Conservation (phyloP, 2,888 invertebrate genomes). For the Caenorhabditis becei region DNA sequence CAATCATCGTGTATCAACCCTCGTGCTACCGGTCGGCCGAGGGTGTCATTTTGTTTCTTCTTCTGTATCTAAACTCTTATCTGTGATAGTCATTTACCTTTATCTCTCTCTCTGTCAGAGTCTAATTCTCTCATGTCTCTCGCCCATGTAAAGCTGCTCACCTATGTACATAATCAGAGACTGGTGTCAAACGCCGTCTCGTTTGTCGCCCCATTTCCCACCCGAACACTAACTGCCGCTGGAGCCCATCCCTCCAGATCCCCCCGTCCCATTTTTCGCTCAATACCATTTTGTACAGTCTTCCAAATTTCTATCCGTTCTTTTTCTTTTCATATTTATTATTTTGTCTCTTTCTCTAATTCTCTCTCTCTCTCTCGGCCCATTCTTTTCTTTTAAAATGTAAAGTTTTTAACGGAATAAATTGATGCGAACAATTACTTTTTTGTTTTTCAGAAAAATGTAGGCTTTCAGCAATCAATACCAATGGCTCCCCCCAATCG, state of each 20-base stretch:
- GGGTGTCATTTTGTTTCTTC: neutral
- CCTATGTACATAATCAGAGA: neutral
- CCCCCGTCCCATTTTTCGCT: neutral
- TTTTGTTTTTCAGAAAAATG: neutral
- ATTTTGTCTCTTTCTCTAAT: too few species aligned
- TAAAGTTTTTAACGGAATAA: neutral
- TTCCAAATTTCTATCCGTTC: neutral
- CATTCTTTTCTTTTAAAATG: neutral
- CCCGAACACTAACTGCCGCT: neutral
- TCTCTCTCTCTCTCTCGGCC: neutral
- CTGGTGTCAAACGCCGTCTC: neutral
- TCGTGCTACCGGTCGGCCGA: neutral
- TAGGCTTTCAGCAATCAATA: too few species aligned
- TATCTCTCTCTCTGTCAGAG: neutral
- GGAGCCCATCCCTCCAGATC: neutral
- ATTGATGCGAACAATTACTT: neutral
- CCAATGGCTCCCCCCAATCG: too few species aligned
- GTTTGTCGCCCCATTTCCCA: neutral
- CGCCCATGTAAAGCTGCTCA: neutral
- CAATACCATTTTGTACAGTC: neutral
- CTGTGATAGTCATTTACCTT: neutral
- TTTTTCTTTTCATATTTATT: constrained; percentile 2
- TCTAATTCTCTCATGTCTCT: neutral
- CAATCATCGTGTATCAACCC: neutral
- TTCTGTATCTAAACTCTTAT: neutral